Evolutionary conservation across 2,888 invertebrate species (phyloP).

Genomic region (Taenaris catops): DNA sequence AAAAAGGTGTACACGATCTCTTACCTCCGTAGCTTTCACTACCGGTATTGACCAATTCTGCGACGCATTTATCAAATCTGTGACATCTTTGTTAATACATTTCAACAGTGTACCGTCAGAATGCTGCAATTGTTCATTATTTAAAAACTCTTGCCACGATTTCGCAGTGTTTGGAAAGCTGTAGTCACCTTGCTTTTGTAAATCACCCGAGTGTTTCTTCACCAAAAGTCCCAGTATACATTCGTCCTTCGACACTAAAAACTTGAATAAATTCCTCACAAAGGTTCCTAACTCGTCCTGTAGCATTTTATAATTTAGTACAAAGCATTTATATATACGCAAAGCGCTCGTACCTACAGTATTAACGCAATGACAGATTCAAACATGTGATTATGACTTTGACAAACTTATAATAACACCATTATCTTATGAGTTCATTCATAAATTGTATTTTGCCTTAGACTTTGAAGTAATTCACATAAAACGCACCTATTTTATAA

Average conservation of each 20-base stretch:
- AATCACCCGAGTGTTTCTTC: slow-evolving; percentile 79
- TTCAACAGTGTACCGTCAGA: slow-evolving; percentile 35
- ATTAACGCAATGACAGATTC: too few species aligned
- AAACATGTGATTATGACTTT: background rate
- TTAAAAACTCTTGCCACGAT: slow-evolving; percentile 74
- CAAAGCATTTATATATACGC: too few species aligned
- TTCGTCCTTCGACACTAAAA: slow-evolving; percentile 34
- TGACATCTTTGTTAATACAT: slow-evolving; percentile 42
- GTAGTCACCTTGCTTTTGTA: slow-evolving; percentile 80
- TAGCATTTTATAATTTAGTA: slow-evolving; percentile 12
- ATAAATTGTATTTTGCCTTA: too few species aligned
- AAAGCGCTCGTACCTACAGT: too few species aligned
- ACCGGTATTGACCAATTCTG: slow-evolving; percentile 68
- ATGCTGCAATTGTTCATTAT: slow-evolving; percentile 23
- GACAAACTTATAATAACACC: background rate
- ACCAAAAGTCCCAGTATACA: slow-evolving; percentile 46
- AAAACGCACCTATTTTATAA: too few species aligned
- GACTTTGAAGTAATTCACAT: too few species aligned
- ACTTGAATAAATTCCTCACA: slow-evolving; percentile 35
- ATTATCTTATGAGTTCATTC: too few species aligned
- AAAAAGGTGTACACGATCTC: slow-evolving; percentile 71
- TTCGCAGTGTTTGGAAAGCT: slow-evolving; percentile 80
- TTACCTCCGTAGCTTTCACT: slow-evolving; percentile 47
- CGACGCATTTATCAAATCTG: slow-evolving; percentile 57
- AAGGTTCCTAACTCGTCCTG: slow-evolving; percentile 39